Evolutionary conservation across 2,113 vertebrate genomes (phyloP).

Genomic region (Sialia sialis): DNA sequence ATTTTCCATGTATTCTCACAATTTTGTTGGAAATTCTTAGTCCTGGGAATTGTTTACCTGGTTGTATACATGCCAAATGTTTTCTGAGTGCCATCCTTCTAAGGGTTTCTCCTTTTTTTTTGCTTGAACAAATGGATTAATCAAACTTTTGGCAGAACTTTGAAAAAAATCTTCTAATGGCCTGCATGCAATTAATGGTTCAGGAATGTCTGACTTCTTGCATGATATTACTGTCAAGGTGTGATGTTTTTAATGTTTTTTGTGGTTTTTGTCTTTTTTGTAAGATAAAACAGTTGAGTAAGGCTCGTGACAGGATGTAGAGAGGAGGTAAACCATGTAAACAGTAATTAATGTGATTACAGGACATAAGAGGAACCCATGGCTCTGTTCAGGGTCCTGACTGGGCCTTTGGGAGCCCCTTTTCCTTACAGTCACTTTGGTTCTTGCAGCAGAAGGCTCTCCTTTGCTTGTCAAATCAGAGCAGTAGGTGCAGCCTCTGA

Average conservation of each 20-base stretch:
- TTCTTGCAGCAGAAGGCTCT: background rate
- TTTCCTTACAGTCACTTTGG: rapidly evolving
- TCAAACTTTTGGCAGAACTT: background rate
- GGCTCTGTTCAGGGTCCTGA: background rate
- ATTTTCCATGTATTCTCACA: background rate
- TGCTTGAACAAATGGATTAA: background rate
- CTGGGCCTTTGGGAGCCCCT: background rate
- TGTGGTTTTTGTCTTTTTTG: background rate
- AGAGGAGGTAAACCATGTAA: background rate
- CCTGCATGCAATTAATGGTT: background rate
- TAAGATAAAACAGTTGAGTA: background rate
- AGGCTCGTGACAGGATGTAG: background rate
- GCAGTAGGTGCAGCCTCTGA: rapidly evolving
- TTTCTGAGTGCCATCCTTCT: background rate
- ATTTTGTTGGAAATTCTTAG: background rate
- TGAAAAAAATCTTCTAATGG: background rate
- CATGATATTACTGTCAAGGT: background rate
- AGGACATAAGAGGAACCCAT: rapidly evolving
- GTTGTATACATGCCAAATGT: background rate
- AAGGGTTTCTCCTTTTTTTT: background rate
- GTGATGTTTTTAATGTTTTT: background rate
- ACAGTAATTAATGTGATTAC: background rate
- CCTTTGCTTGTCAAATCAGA: background rate
- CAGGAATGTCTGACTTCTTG: background rate
- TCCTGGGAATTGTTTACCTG: background rate